Evolutionary conservation across 2,113 vertebrate genomes (phyloP).

Genomic region (Atractosteus spatula): DNA sequence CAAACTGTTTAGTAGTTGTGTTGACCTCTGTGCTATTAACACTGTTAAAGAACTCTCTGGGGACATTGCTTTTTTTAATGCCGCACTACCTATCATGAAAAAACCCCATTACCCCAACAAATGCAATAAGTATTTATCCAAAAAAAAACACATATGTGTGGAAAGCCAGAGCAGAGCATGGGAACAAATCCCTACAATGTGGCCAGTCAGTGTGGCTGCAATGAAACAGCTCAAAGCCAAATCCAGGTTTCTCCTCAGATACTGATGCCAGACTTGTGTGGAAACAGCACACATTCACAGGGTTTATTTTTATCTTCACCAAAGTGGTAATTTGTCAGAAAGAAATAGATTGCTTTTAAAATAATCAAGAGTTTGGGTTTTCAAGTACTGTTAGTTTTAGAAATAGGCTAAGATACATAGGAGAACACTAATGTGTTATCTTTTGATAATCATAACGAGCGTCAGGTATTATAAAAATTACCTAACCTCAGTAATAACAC

Average conservation of each 20-base stretch:
- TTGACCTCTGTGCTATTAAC: slow-evolving; percentile 93
- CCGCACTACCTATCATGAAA: slow-evolving; percentile 65
- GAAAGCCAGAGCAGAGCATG: slow-evolving; percentile 63
- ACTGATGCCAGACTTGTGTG: background rate
- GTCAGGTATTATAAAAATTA: too few relatives aligned
- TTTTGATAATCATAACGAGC: too few relatives aligned
- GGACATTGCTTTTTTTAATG: slow-evolving; percentile 64
- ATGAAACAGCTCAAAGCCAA: slow-evolving; percentile 1
- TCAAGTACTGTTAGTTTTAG: background rate
- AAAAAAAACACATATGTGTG: slow-evolving; percentile 49
- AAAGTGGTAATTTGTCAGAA: background rate
- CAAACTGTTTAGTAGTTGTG: slow-evolving; percentile 96
- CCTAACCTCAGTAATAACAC: too few relatives aligned
- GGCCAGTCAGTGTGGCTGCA: slow-evolving; percentile 41
- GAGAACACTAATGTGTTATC: too few relatives aligned
- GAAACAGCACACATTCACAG: background rate
- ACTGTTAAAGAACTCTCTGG: slow-evolving; percentile 75
- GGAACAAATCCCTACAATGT: slow-evolving; percentile 50
- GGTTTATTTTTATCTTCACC: background rate
- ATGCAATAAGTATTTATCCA: background rate
- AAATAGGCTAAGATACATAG: too few relatives aligned
- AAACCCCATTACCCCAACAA: slow-evolving; percentile 38
- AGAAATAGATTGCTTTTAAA: background rate
- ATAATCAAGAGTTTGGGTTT: background rate
- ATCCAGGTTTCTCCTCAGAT: background rate